phyloP scores from a whole-genome alignment of 2,888 invertebrate species.

The Eupithecia insigniata region DNA sequence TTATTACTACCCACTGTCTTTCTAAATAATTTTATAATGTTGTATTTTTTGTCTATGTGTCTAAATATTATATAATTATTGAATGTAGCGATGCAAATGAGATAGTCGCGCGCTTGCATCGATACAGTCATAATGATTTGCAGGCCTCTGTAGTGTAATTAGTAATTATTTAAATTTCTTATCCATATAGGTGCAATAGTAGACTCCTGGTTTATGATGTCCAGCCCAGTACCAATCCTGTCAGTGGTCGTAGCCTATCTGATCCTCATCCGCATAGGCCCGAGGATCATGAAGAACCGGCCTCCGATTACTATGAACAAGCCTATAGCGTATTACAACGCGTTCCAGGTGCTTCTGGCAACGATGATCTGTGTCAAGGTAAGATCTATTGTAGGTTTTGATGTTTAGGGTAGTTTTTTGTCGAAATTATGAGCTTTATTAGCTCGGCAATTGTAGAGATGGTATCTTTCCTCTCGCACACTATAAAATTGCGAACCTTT shows the following conservation, averaged over 20 bases:
- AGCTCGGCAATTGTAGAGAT: background rate
- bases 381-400: constrained; percentile 7
- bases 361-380: constrained; percentile 74
- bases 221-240: constrained; percentile 87
- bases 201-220: constrained; percentile 92
- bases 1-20: no score
- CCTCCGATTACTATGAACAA: constrained; percentile 88
- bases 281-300: constrained; percentile 89
- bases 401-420: background rate
- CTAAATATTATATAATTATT: no score
- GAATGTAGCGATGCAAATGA: no score
- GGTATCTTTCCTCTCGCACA: background rate
- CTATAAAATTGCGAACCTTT: background rate
- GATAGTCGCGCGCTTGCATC: no score
- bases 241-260: constrained; percentile 87
- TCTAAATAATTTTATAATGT: no score
- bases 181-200: constrained; percentile 87
- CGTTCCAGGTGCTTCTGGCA: constrained; percentile 93
- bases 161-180: background rate
- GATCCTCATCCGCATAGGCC: constrained; percentile 89
- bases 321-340: constrained; percentile 92
- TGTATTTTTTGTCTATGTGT: no score
- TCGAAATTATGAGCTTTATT: background rate
- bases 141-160: background rate
- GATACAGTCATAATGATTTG: background rate